These are phyloP conservation scores for Oasisia sp. DNA, from an alignment of 2,888 invertebrate species.

Conservation along the genomic window DNA sequence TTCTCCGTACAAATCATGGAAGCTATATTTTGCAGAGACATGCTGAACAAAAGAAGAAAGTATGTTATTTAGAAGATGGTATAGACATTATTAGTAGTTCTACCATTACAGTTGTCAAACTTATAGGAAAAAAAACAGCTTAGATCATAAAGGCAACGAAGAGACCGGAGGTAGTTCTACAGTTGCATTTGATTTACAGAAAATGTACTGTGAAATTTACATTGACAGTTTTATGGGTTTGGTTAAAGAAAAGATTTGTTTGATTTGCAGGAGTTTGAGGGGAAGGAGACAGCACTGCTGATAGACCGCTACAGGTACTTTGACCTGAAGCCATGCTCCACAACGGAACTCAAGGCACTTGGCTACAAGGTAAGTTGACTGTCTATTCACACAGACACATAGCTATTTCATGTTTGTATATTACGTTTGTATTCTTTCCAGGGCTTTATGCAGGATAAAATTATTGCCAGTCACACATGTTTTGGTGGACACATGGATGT, in stretches of 20 bases:
- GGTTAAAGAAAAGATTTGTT: background rate
- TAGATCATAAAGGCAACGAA: background rate
- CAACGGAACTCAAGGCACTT: constrained; percentile 82
- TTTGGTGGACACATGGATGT: too few relatives aligned
- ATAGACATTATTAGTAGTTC: too few relatives aligned
- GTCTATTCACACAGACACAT: background rate
- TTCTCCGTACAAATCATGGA: too few relatives aligned
- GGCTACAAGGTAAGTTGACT: constrained; percentile 65
- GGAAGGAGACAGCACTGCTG: constrained; percentile 94
- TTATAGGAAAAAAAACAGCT: background rate
- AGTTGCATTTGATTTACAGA: background rate
- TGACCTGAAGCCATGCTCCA: constrained; percentile 92
- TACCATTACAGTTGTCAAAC: too few relatives aligned
- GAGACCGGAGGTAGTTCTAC: background rate
- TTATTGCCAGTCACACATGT: too few relatives aligned
- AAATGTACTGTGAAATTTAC: background rate
- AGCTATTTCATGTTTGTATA: background rate
- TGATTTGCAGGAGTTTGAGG: constrained; percentile 63
- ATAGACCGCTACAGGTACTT: constrained; percentile 94
- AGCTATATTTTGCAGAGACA: too few relatives aligned
- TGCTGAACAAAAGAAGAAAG: too few relatives aligned
- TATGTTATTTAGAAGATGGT: too few relatives aligned
- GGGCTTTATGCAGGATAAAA: too few relatives aligned
- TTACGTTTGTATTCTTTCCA: background rate
- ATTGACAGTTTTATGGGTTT: background rate